Conservation (phyloP, 2,113 vertebrate genomes). For the Salvelinus namaycush region DNA sequence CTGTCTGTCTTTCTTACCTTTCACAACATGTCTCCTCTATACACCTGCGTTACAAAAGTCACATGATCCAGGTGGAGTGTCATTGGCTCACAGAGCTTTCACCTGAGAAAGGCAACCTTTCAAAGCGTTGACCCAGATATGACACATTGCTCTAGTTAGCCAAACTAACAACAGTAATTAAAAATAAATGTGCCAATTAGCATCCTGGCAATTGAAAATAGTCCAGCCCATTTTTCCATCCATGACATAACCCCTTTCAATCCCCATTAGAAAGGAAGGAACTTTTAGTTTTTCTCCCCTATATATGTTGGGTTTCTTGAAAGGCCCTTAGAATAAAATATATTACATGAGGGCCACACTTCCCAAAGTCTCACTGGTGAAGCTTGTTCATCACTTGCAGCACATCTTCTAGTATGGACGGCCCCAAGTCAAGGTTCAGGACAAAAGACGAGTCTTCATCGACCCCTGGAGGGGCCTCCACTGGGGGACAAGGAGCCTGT, state of each 20-base stretch:
- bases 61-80: not conserved
- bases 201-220: not conserved
- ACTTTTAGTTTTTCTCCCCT: not conserved
- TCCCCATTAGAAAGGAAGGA: not conserved
- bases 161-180: not conserved
- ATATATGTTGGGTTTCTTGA: not conserved
- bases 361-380: slow-evolving; percentile 2
- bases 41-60: not conserved
- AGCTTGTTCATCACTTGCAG: slow-evolving; percentile 43
- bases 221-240: not conserved
- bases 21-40: not conserved
- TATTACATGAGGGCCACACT: not conserved
- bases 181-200: not conserved
- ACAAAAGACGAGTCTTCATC: slow-evolving; percentile 13
- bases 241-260: not conserved
- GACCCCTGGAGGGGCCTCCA: not conserved
- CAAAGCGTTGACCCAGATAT: not conserved
- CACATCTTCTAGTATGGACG: slow-evolving; percentile 48
- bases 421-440: slow-evolving; percentile 44
- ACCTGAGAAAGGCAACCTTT: not conserved
- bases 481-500: slow-evolving; percentile 2
- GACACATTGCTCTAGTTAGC: not conserved
- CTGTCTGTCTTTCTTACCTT: not conserved
- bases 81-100: not conserved
- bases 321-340: not conserved